Percentiles rank a stretch among this genome's conserved stretches.
Conservation (phyloP, 2,797 vertebrate species). For the Macropodus opercularis region DNA sequence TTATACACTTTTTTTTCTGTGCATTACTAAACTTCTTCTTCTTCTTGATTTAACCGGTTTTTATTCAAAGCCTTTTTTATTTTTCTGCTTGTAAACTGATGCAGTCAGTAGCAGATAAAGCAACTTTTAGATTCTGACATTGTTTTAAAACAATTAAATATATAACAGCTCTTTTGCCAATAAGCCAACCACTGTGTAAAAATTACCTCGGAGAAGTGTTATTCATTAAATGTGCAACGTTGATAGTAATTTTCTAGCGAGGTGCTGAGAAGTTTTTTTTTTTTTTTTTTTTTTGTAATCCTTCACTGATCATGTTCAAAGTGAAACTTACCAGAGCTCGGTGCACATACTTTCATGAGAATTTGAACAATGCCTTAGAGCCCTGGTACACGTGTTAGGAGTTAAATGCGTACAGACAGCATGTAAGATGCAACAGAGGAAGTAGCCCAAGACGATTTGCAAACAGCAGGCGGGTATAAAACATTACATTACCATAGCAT, state of each 20-base stretch:
- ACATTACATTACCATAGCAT: slow-evolving; percentile 32
- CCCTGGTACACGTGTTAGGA: slow-evolving; percentile 85
- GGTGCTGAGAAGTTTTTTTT: slow-evolving; percentile 68
- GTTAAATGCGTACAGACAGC: slow-evolving; percentile 84
- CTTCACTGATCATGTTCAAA: slow-evolving; percentile 80
- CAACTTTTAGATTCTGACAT: slow-evolving; percentile 41
- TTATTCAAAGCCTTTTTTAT: neutral
- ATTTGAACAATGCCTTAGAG: slow-evolving; percentile 80
- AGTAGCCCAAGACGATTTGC: slow-evolving; percentile 20
- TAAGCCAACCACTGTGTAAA: slow-evolving; percentile 53
- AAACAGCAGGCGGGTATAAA: slow-evolving; percentile 42
- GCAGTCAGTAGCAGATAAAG: slow-evolving; percentile 14
- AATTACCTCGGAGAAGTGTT: slow-evolving; percentile 72
- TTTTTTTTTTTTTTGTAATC: slow-evolving; percentile 53
- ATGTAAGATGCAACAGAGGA: slow-evolving; percentile 62
- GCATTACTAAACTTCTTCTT: too few species aligned
- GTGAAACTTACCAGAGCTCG: slow-evolving; percentile 84
- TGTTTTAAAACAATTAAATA: slow-evolving; percentile 62
- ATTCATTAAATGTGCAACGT: slow-evolving; percentile 90
- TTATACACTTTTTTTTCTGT: too few species aligned
- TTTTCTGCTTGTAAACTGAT: neutral
- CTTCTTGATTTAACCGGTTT: too few species aligned
- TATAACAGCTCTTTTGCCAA: slow-evolving; percentile 58
- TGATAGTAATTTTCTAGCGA: slow-evolving; percentile 70
- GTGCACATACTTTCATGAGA: slow-evolving; percentile 83